phyloP scores from a whole-genome alignment of 2,888 invertebrate species.

The Cheilosia vernalis region DNA sequence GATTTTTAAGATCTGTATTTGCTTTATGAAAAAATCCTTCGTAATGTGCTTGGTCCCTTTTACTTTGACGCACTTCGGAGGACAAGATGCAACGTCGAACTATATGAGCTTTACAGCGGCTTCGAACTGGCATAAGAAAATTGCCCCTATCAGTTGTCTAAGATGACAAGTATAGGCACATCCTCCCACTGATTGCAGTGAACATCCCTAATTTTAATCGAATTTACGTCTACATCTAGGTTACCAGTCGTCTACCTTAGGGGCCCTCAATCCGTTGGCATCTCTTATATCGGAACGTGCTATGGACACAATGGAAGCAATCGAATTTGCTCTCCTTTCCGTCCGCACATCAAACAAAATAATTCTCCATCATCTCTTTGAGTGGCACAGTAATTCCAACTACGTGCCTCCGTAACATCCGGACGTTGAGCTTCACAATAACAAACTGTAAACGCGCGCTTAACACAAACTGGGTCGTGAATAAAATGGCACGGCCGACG shows the following conservation, averaged over 20 bases:
- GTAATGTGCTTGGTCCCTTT: too few relatives aligned
- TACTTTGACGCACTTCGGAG: too few relatives aligned
- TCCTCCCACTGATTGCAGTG: background rate
- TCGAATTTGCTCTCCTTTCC: slow-evolving; percentile 26
- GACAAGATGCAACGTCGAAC: too few relatives aligned
- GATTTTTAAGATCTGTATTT: too few relatives aligned
- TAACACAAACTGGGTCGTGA: slow-evolving; percentile 47
- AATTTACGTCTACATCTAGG: slow-evolving; percentile 61
- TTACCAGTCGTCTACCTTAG: slow-evolving; percentile 47
- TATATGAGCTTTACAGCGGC: too few relatives aligned
- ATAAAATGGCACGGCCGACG: slow-evolving; percentile 33
- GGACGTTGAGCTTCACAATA: slow-evolving; percentile 55
- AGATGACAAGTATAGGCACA: background rate
- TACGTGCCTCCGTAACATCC: slow-evolving; percentile 57
- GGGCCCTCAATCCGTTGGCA: slow-evolving; percentile 56
- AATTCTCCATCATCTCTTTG: slow-evolving; percentile 44
- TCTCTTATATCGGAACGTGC: slow-evolving; percentile 58
- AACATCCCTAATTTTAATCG: slow-evolving; percentile 33
- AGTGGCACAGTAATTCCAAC: slow-evolving; percentile 69
- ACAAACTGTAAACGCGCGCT: slow-evolving; percentile 47
- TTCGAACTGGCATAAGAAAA: too few relatives aligned
- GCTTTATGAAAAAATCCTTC: too few relatives aligned
- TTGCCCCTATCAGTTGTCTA: too few relatives aligned
- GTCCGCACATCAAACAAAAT: slow-evolving; percentile 18
- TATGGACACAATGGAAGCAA: slow-evolving; percentile 72